Evolutionary conservation across 2,113 vertebrate genomes (phyloP).

Genomic region (Orycteropus afer): DNA sequence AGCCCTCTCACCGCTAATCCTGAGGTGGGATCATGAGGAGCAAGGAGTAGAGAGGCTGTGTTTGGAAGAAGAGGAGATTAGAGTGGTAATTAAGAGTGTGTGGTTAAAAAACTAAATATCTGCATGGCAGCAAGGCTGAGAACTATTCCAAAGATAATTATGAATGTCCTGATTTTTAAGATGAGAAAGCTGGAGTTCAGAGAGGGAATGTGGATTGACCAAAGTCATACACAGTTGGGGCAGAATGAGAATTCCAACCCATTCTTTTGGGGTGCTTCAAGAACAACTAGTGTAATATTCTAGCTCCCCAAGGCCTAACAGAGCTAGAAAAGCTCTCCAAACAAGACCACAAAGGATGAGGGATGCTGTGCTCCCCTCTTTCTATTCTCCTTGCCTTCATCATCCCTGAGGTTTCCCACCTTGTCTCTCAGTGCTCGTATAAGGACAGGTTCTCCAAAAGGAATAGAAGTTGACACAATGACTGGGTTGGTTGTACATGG

Average conservation of each 20-base stretch:
- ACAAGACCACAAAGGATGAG: not conserved
- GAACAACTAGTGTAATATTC: not conserved
- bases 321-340: not conserved
- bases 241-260: not conserved
- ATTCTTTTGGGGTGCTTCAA: not conserved
- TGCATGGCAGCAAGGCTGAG: not conserved
- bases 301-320: not conserved
- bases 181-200: not conserved
- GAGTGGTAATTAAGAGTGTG: not conserved
- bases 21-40: no score
- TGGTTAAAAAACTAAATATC: not conserved
- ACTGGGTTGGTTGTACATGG: not conserved
- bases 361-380: no score
- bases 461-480: not conserved
- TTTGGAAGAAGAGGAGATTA: not conserved
- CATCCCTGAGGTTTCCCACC: not conserved
- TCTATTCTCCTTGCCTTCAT: not conserved
- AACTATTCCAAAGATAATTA: not conserved
- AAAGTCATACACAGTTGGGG: not conserved
- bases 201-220: no score
- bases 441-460: not conserved
- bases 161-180: not conserved
- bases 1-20: not conserved
- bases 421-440: not conserved
- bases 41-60: not conserved